These are phyloP conservation scores for Elmis aenea DNA, from an alignment of 2,888 invertebrate species.

Conservation along the genomic window DNA sequence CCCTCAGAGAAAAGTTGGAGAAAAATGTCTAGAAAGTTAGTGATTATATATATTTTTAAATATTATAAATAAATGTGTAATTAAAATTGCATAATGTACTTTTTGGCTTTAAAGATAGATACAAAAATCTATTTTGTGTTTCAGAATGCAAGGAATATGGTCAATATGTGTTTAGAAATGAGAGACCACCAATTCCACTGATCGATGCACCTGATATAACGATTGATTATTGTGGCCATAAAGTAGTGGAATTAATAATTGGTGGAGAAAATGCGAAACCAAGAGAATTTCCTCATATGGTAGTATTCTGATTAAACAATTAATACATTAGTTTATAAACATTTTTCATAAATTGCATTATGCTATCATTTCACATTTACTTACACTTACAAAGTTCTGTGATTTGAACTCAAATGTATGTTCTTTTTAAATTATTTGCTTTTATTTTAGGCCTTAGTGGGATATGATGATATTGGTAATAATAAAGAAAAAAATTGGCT, in stretches of 20 bases:
- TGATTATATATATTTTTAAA: no score
- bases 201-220: slow-evolving; percentile 19
- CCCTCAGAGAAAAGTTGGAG: no score
- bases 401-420: no score
- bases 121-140: no score
- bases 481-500: slow-evolving; percentile 42
- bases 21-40: no score
- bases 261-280: slow-evolving; percentile 38
- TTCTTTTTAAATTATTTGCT: no score
- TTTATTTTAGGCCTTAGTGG: slow-evolving; percentile 35
- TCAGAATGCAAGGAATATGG: slow-evolving; percentile 48
- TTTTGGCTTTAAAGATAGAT: no score
- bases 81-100: no score
- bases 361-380: no score
- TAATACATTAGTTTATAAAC: background rate
- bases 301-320: slow-evolving; percentile 7
- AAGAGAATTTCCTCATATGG: slow-evolving; percentile 33
- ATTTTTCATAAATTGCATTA: background rate
- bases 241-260: slow-evolving; percentile 44
- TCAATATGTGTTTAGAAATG: slow-evolving; percentile 39
- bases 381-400: no score
- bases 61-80: no score
- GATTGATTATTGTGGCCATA: slow-evolving; percentile 43
- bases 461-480: slow-evolving; percentile 22
- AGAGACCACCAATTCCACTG: slow-evolving; percentile 33